A percentile compares a stretch with the other conserved stretches of the same genome.
phyloP scores from a whole-genome alignment of 2,113 vertebrate genomes.

The Saimiri boliviensis region DNA sequence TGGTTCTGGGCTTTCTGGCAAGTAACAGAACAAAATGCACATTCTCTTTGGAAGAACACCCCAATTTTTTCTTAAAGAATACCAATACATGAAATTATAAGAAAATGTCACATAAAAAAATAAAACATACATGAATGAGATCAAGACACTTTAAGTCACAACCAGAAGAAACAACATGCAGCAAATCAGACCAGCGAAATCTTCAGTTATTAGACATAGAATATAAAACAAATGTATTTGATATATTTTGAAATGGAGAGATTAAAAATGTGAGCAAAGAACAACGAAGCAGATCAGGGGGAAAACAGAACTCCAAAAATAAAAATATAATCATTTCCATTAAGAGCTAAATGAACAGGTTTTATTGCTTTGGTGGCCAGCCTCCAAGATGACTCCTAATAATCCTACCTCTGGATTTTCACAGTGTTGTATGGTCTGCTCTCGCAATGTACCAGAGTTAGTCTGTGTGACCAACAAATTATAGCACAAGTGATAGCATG shows the following conservation, averaged over 20 bases:
- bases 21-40: background rate
- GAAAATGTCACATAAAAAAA: background rate
- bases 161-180: background rate
- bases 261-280: background rate
- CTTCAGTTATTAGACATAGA: background rate
- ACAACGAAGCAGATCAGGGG: background rate
- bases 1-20: background rate
- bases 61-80: background rate
- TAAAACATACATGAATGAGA: background rate
- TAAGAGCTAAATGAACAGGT: background rate
- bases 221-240: background rate
- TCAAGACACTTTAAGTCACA: background rate
- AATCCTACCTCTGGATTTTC: background rate
- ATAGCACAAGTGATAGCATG: background rate
- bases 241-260: background rate
- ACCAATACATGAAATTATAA: background rate
- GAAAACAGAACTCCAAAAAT: background rate
- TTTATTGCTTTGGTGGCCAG: background rate
- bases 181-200: conserved; percentile 10
- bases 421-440: background rate
- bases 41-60: background rate
- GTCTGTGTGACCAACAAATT: background rate
- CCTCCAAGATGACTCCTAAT: background rate
- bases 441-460: background rate
- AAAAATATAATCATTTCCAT: background rate